These are phyloP conservation scores for Carapus acus DNA, from an alignment of 2,797 vertebrate species.

Conservation along the genomic window DNA sequence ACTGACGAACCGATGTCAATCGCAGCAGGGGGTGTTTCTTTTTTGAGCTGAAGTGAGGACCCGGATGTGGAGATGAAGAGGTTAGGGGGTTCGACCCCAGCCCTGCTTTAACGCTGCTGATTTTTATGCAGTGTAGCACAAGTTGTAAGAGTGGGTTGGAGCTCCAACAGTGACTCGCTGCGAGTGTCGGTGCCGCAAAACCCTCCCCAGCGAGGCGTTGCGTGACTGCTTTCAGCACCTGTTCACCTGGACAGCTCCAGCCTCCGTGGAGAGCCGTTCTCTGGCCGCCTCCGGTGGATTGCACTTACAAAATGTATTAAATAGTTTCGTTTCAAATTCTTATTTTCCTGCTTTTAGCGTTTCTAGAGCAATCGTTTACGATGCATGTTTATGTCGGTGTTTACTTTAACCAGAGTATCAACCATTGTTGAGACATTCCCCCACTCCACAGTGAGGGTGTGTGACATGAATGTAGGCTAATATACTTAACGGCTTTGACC, in stretches of 20 bases:
- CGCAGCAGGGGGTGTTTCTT: too few relatives aligned
- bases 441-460: slow-evolving; percentile 55
- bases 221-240: slow-evolving; percentile 75
- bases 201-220: slow-evolving; percentile 41
- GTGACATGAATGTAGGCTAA: slow-evolving; percentile 73
- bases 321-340: slow-evolving; percentile 69
- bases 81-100: slow-evolving; percentile 30
- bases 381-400: slow-evolving; percentile 79
- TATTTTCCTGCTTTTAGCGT: slow-evolving; percentile 72
- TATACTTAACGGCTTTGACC: slow-evolving; percentile 65
- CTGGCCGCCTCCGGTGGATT: slow-evolving; percentile 62
- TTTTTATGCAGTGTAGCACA: slow-evolving; percentile 63
- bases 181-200: too few relatives aligned
- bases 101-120: slow-evolving; percentile 63
- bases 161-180: slow-evolving; percentile 53
- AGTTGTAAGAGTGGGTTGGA: slow-evolving; percentile 54
- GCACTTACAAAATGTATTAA: slow-evolving; percentile 71
- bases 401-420: slow-evolving; percentile 63
- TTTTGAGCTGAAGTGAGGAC: too few relatives aligned
- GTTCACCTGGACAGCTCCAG: slow-evolving; percentile 71
- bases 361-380: slow-evolving; percentile 72
- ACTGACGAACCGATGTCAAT: slow-evolving; percentile 44
- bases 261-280: slow-evolving; percentile 47
- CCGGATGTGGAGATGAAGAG: slow-evolving; percentile 23
- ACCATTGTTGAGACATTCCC: slow-evolving; percentile 60